Evolutionary conservation across 2,113 vertebrate species (phyloP).

Genomic region (Crypturellus undulatus): DNA sequence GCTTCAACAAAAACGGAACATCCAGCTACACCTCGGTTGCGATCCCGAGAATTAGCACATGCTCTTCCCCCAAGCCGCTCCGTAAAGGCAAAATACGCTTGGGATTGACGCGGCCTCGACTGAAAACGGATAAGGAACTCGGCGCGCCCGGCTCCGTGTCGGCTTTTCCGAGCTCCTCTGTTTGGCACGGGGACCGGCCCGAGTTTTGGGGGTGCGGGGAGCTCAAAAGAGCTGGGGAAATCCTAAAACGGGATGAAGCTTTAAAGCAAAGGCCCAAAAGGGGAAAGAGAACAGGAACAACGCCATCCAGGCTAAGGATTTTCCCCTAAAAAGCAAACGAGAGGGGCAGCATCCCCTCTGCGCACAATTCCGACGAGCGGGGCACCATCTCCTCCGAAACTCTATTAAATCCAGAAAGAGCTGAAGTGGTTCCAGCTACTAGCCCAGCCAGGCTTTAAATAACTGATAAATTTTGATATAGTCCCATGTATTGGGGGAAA

Average conservation of each 20-base stretch:
- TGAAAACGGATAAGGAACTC: not conserved
- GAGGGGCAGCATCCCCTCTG: not conserved
- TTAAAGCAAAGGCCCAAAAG: too few species aligned
- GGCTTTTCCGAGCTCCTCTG: too few species aligned
- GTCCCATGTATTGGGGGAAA: too few species aligned
- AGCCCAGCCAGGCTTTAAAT: rapidly evolving
- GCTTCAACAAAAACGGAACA: not conserved
- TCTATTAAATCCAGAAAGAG: not conserved
- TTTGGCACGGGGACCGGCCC: too few species aligned
- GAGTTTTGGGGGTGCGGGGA: too few species aligned
- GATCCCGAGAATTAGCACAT: rapidly evolving
- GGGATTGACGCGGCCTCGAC: not conserved
- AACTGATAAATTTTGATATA: rapidly evolving
- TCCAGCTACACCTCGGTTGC: not conserved
- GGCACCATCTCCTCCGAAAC: not conserved
- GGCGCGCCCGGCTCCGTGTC: not conserved
- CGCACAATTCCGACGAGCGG: not conserved
- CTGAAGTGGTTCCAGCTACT: not conserved
- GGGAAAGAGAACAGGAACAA: not conserved
- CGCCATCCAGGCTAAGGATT: not conserved
- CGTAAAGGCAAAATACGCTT: rapidly evolving
- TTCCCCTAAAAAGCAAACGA: not conserved
- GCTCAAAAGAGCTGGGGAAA: not conserved
- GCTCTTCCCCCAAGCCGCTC: not conserved
- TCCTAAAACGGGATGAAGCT: too few species aligned